Percentiles rank a stretch among this genome's conserved stretches.
phyloP scores from a whole-genome alignment of 2,113 vertebrate genomes.

The Cygnus atratus region DNA sequence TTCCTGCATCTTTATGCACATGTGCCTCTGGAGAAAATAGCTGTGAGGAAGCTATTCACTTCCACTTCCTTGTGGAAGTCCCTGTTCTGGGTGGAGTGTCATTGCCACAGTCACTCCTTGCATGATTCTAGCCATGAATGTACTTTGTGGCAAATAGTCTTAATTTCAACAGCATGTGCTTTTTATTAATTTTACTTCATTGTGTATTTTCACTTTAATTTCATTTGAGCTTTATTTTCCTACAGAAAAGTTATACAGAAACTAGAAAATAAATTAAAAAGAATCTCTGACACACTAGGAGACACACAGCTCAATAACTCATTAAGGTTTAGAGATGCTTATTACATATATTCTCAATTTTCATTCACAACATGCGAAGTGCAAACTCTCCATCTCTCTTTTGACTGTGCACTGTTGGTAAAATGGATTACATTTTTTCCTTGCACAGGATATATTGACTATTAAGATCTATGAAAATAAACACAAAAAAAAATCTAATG shows the following conservation, averaged over 20 bases:
- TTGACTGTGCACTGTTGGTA: not conserved
- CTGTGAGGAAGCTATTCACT: not conserved
- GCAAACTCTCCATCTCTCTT: conserved; percentile 30
- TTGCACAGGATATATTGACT: not conserved
- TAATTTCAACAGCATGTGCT: not conserved
- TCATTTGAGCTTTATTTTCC: conserved; percentile 8
- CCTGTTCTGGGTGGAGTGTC: not conserved
- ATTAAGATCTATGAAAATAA: conserved; percentile 37
- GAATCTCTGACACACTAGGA: conserved; percentile 28
- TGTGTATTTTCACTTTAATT: conserved; percentile 31
- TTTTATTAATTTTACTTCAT: conserved; percentile 26
- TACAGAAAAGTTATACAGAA: conserved; percentile 20
- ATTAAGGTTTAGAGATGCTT: conserved; percentile 51
- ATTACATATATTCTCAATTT: conserved; percentile 52
- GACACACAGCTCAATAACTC: conserved; percentile 57
- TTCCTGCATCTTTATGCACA: not conserved
- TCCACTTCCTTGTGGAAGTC: not conserved
- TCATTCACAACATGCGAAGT: conserved; percentile 32
- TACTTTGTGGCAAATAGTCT: not conserved
- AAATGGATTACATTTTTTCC: conserved; percentile 36
- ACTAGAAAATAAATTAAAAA: conserved; percentile 52
- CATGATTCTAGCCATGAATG: not conserved
- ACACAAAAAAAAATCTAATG: conserved; percentile 9
- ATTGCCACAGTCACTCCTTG: not conserved
- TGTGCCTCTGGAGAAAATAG: not conserved